These are phyloP conservation scores for Drosophila longiperda DNA, from an alignment of 2,888 invertebrate species.

Conservation along the genomic window DNA sequence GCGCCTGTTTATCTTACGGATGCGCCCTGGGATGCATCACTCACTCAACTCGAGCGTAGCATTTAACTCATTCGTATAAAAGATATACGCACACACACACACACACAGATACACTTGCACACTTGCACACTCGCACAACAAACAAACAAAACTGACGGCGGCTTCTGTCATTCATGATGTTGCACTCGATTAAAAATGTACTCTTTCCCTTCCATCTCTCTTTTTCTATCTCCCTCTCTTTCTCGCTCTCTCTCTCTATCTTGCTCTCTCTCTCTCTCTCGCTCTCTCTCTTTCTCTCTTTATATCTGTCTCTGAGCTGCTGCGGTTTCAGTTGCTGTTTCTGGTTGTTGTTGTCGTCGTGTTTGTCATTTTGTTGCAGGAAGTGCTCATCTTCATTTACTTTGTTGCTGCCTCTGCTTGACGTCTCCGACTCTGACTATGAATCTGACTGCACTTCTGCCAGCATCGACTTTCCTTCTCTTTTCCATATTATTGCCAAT, in stretches of 20 bases:
- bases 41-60: constrained; percentile 79
- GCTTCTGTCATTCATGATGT: constrained; percentile 77
- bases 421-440: constrained; percentile 2
- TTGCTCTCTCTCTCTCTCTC: not conserved
- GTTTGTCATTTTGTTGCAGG: constrained; percentile 67
- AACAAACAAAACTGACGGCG: constrained; percentile 66
- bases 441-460: constrained; percentile 35
- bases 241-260: not conserved
- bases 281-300: not conserved
- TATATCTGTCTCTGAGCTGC: constrained; percentile 11
- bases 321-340: constrained; percentile 36
- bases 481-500: constrained; percentile 68
- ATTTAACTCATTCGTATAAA: constrained; percentile 80
- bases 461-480: not conserved
- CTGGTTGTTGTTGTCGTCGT: constrained; percentile 67
- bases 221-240: not conserved
- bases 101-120: not conserved
- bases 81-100: constrained; percentile 62
- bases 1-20: constrained; percentile 79
- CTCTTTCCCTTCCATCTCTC: constrained; percentile 2
- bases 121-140: constrained; percentile 20
- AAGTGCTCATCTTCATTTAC: constrained; percentile 81
- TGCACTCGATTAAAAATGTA: constrained; percentile 79
- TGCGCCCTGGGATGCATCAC: constrained; percentile 81
- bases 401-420: constrained; percentile 52